Evolutionary conservation across 2,888 invertebrate genomes (phyloP), one percentile per base, ranked within the genome.

Genomic region (Apotomis capreana): DNA sequence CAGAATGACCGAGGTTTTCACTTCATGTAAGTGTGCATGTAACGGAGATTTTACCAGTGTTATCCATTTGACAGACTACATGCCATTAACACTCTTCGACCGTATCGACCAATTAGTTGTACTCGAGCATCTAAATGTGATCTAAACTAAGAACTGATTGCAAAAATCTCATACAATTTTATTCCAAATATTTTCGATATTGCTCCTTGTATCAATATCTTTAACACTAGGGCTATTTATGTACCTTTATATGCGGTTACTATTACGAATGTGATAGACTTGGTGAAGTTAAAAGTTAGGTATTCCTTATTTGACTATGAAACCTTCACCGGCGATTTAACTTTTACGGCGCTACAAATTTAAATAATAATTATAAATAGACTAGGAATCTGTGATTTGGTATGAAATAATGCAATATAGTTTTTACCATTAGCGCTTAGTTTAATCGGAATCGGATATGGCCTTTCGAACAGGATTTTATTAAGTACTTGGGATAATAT

Each of bases 21-120:
- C 6, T 40, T 40, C 40, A 6, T 40, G 40, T 40, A 40, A 6
- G 26, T 26, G 26, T 26, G 26, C 26, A 26, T 26, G 26, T 26
- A 26, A 26, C 26, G 26, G 46, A 59, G 46, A 15, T 68, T 64
- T 65, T 68, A 55, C 8, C 12, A 12, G 10, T 57, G 57, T 57
- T 10, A 57, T 37, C 12, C 57, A 57, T 46, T 57, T 65, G 65
- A 46, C 44, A 65, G 55, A 65, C 65, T 57, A 55, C 55, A 36
- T 57, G 12, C 8, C 77, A 78, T 74, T 69, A 74, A 74, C 76
- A 77, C 74, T 74, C 78, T 80, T 83, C 81, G 80, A 85, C 83
- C 81, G 80, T 78, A 84, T 78, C 84, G 83, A 85, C 85, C 82
- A 73, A 75, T 74, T 74, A 74, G 62, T 75, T 80, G 80, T 61